Percentiles rank a stretch among this genome's conserved stretches.
Evolutionary conservation across 2,888 invertebrate genomes (phyloP).

Genomic region (Silvanus unidentatus): DNA sequence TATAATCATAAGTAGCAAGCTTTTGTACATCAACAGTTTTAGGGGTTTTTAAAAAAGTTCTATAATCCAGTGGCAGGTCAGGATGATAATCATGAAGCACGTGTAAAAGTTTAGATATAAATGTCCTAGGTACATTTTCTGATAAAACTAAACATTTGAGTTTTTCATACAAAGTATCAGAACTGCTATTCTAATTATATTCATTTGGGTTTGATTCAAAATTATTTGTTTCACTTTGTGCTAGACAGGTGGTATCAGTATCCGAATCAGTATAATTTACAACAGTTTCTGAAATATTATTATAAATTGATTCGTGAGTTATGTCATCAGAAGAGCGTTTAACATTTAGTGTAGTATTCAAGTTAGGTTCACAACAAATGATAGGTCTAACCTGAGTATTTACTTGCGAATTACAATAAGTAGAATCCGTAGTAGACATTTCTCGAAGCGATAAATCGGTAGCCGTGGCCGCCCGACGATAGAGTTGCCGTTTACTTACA

Average conservation of each 20-base stretch:
- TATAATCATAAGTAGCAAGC: neutral
- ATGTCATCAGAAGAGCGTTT: no score
- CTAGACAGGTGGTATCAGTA: no score
- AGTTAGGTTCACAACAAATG: no score
- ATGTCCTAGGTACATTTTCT: neutral
- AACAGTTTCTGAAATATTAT: no score
- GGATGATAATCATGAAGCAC: neutral
- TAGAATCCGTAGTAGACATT: neutral
- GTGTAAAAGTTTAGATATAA: neutral
- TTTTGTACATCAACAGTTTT: neutral
- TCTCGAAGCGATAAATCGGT: neutral
- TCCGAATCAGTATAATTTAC: no score
- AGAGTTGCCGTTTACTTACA: neutral
- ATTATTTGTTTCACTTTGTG: neutral
- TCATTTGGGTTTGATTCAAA: neutral
- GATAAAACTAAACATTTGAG: neutral
- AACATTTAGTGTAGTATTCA: no score
- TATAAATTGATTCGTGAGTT: no score
- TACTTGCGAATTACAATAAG: neutral
- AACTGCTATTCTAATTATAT: neutral
- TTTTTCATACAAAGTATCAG: neutral
- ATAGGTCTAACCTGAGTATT: neutral
- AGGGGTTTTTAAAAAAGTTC: constrained; percentile 1
- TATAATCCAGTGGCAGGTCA: neutral
- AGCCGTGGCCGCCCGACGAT: neutral